A percentile compares a stretch with the other conserved stretches of the same genome.
phyloP scores from a whole-genome alignment of 2,113 vertebrate genomes.

The Archocentrus centrarchus region DNA sequence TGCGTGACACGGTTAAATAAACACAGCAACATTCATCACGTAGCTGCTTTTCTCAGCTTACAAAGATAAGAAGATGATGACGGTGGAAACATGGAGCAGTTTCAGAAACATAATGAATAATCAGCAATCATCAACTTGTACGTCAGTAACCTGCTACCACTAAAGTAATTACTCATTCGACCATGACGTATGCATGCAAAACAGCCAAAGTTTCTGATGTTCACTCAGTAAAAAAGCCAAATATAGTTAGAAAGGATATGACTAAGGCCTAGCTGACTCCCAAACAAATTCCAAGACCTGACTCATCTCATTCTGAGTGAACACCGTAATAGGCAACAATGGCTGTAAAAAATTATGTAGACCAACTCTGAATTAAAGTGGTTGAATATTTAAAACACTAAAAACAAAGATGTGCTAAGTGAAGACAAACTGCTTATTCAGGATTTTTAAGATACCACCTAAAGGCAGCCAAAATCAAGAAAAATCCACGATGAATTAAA shows the following conservation, averaged over 20 bases:
- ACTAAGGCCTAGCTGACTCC: conserved; percentile 1
- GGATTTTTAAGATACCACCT: not conserved
- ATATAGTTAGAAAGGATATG: conserved; percentile 12
- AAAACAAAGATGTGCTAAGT: not conserved
- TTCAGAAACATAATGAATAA: conserved; percentile 25
- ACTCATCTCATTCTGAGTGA: not conserved
- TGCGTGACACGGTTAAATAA: conserved; percentile 4
- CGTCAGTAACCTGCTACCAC: conserved; percentile 17
- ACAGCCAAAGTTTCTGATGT: not conserved
- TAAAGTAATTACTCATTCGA: conserved; percentile 10
- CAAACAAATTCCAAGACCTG: conserved; percentile 14
- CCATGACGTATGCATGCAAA: not conserved
- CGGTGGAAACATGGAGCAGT: conserved; percentile 38
- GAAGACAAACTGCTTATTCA: not conserved
- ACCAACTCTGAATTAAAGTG: not conserved
- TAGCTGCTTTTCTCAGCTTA: conserved; percentile 16
- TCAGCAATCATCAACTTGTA: conserved; percentile 10
- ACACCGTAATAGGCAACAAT: not conserved
- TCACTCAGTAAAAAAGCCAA: conserved; percentile 9
- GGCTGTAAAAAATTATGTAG: not conserved
- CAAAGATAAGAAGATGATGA: conserved; percentile 39
- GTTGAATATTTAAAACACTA: not conserved
- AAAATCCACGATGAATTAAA: not conserved
- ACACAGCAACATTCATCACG: not conserved
- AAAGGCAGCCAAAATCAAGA: not conserved